Conservation (phyloP, 2,797 vertebrate species). For the Squalus acanthias region DNA sequence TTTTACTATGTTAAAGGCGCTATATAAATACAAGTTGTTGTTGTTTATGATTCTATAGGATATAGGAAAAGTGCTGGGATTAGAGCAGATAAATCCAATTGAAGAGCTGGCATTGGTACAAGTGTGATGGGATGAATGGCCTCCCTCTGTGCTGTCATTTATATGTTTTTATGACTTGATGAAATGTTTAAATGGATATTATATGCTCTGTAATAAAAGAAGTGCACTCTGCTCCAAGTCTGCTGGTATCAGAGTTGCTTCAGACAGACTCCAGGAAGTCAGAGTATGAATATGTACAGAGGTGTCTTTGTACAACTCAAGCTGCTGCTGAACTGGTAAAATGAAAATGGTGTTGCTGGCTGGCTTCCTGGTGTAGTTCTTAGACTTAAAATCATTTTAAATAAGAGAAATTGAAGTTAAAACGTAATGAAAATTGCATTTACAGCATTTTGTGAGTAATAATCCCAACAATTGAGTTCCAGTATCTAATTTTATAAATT, state of each 20-base stretch:
- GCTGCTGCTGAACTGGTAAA: background rate
- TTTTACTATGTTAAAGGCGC: no score
- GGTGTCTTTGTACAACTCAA: constrained; percentile 11
- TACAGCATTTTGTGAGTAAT: background rate
- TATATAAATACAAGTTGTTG: no score
- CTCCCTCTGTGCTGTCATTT: background rate
- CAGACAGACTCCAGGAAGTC: background rate
- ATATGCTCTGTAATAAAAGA: background rate
- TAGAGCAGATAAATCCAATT: background rate
- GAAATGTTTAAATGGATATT: background rate
- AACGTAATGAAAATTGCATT: background rate
- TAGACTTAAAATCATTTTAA: background rate
- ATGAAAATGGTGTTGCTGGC: background rate
- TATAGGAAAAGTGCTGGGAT: background rate
- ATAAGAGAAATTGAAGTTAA: constrained; percentile 1
- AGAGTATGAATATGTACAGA: background rate
- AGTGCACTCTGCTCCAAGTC: background rate
- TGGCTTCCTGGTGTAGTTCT: background rate
- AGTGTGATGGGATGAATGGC: background rate
- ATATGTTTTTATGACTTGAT: background rate
- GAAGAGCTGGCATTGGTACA: background rate
- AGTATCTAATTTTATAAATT: background rate
- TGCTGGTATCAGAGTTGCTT: background rate
- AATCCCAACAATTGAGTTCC: background rate
- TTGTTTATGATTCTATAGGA: background rate